A percentile compares a stretch with the other conserved stretches of the same genome.
These are phyloP conservation scores for Calypte anna DNA, from an alignment of 2,113 vertebrate genomes.

Conservation along the genomic window DNA sequence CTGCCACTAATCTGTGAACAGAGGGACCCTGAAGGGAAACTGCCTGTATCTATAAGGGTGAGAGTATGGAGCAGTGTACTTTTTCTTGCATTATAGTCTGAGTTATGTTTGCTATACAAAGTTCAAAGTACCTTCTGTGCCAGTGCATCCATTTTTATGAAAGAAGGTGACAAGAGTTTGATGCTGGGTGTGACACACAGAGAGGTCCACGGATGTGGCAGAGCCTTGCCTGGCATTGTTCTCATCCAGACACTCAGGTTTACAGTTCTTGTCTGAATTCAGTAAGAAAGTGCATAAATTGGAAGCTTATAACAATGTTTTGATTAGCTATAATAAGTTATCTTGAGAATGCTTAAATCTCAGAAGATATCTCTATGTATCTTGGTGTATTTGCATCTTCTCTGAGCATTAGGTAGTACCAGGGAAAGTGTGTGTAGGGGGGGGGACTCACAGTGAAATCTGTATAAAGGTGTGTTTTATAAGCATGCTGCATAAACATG, in stretches of 20 bases:
- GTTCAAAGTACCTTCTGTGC: background rate
- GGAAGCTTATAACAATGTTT: background rate
- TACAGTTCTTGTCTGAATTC: background rate
- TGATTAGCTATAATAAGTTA: constrained; percentile 10
- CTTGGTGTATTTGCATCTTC: background rate
- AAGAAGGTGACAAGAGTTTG: background rate
- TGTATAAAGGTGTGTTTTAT: constrained; percentile 35
- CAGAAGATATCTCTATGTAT: background rate
- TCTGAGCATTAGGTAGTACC: background rate
- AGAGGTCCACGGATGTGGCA: background rate
- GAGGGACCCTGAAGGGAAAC: constrained; percentile 3
- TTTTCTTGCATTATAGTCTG: background rate
- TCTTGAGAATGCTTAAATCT: background rate
- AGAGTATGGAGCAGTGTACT: background rate
- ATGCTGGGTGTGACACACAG: background rate
- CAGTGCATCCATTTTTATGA: background rate
- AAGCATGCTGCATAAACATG: constrained; percentile 25
- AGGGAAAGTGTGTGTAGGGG: background rate
- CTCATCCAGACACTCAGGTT: background rate
- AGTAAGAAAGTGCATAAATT: background rate
- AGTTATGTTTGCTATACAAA: background rate
- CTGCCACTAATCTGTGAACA: background rate
- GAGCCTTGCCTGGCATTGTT: background rate
- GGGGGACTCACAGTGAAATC: background rate
- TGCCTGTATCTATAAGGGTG: background rate